Evolutionary conservation across 2,113 vertebrate genomes (phyloP), one percentile per base, ranked within the genome.

Genomic region (Hippocampus mohnikei): DNA sequence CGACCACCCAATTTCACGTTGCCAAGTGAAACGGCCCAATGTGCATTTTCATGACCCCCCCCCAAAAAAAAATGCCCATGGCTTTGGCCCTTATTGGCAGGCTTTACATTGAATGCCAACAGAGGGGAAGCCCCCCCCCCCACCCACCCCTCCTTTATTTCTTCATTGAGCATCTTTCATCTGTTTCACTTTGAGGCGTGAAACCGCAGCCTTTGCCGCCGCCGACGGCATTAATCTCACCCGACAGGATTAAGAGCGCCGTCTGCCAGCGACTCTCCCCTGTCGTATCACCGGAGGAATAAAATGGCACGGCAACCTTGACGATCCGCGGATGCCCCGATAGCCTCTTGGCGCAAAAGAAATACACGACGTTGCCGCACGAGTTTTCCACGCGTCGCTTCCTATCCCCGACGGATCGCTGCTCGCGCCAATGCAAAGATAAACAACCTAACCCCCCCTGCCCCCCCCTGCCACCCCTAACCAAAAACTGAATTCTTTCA

Each of bases 111-210:
- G 23, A 59, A 59, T 59, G 12, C 20, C 20, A n/a, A 63, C 18
- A 20, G 59, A 21, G 53, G 9, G 20, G 21, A 11, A 10, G 53
- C 21, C 3, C 13, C 5, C 5, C 61, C 21, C 61, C 46, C 29
- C 2, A 4, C 5, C 33, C 33, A 0, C 33, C 33, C 33, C 33
- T 37, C 33, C 63, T 71, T 73, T 46, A 9, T 52, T 65, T 52
- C 66, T 59, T 50, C n/a, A 23, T 42, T 64, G 11, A 8, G 40
- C 23, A 9, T 13, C 5, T 44, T 3, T 61, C n/a, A 53, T 62
- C 33, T 63, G 33, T 18, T 50, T 23, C 13, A n/a, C 48, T 64
- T 50, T 18, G 12, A 69, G 50, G 40, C 62, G 65, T 72, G 55
- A 50, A 48, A 50, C n/a, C 56, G 8, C 21, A 18, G 2, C 1